Percentiles rank a stretch among this genome's conserved stretches.
These are phyloP conservation scores for Dermolepida albohirtum DNA, from an alignment of 2,888 invertebrate genomes.

Conservation along the genomic window DNA sequence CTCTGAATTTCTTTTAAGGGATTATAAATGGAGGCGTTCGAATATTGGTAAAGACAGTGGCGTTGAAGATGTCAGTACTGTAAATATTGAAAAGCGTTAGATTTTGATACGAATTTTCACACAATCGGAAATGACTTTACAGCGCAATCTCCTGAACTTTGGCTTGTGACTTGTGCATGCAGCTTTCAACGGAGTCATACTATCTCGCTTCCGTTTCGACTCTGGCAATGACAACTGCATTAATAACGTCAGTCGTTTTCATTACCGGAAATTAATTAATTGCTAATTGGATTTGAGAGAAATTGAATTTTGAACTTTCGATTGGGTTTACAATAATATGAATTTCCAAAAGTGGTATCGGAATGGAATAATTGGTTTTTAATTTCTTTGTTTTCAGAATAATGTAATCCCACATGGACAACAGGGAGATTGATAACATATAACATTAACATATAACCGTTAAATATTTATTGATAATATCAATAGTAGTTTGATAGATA, in stretches of 20 bases:
- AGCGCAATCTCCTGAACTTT: slow-evolving; percentile 30
- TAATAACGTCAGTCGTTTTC: slow-evolving; percentile 39
- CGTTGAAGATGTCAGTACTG: slow-evolving; percentile 9
- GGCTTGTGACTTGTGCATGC: slow-evolving; percentile 21
- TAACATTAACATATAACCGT: too few relatives aligned
- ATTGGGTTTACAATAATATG: not conserved
- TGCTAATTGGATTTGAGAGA: slow-evolving; percentile 37
- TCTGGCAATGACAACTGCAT: slow-evolving; percentile 42
- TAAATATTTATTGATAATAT: too few relatives aligned
- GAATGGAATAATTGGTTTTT: too few relatives aligned
- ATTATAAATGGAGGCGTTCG: slow-evolving; percentile 21
- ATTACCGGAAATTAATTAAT: slow-evolving; percentile 43
- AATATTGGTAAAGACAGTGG: not conserved
- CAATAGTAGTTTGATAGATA: too few relatives aligned
- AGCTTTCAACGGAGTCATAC: slow-evolving; percentile 1
- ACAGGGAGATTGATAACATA: too few relatives aligned
- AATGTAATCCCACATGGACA: too few relatives aligned
- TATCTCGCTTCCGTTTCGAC: slow-evolving; percentile 17
- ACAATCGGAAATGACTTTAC: slow-evolving; percentile 32
- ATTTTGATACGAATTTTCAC: slow-evolving; percentile 22
- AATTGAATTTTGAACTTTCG: slow-evolving; percentile 13
- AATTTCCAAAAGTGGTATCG: not conserved
- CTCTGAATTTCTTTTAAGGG: slow-evolving; percentile 10
- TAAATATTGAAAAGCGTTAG: slow-evolving; percentile 14
- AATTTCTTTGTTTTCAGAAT: too few relatives aligned